Base-by-base conservation (phyloP, 2,888 invertebrate species). In the Anoncus sp. region DNA sequence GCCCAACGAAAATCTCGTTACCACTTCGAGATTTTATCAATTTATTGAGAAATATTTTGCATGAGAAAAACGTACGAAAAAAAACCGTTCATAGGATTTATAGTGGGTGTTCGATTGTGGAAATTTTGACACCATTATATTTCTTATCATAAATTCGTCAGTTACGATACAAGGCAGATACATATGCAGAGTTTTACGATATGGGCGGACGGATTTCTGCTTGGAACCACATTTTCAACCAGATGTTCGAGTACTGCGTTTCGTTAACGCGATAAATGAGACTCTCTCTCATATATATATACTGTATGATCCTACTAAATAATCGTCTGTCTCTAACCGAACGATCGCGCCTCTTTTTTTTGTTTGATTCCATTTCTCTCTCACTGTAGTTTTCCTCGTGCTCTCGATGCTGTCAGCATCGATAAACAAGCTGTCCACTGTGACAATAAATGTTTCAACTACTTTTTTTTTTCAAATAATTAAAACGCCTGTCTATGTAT, bases 141-240 rank as follows among this genome's bases (percentile, higher is more conserved):
- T 47, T 53, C 31, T 22, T 71, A 43, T 71, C 51, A 43, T n/a
- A 31, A 71, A 62, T 62, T 51, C n/a, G 60, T 49, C 38, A 40
- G 3, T n/a, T 60, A 31, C 43, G 45, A 18, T 24, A 22, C 6
- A 45, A n/a, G n/a, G n/a, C n/a, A n/a, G n/a, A 4, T 20, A 20
- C 4, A n/a, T 3, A 24, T 31, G 4, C 5, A 20, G 14, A 57
- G 20, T 57, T 67, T 22, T 20, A 31, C 16, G 27, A 10, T 31
- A 73, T 69, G 77, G 70, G 77, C 74, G 73, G 51, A 74, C 70
- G 45, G 53, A 59, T 65, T 70, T 77, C 51, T 74, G 69, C 65
- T 55, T 18, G 51, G 5, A 12, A 24, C 27, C 35, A 63, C 55
- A 53, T 66, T 74, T 66, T 35, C 7, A 35, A 60, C 70, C 77